These are phyloP conservation scores for Phoenicopterus ruber DNA, from an alignment of 2,113 vertebrate species.

Conservation along the genomic window DNA sequence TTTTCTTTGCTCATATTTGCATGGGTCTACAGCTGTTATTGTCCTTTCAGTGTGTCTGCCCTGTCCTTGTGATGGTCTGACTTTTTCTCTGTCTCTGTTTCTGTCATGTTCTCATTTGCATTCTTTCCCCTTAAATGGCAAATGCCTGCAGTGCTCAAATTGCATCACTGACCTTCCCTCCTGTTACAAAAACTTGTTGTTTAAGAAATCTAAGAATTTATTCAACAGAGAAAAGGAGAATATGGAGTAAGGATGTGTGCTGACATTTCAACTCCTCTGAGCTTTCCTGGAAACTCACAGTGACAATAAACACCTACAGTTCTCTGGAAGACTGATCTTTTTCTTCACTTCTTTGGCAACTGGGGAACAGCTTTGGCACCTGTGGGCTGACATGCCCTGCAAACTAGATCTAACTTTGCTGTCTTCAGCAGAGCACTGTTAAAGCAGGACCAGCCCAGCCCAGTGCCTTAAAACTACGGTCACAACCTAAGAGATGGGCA, in stretches of 20 bases:
- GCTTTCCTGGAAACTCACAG: not conserved
- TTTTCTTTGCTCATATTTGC: not conserved
- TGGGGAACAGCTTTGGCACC: not conserved
- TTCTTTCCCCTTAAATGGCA: not conserved
- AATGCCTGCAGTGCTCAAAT: not conserved
- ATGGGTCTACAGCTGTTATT: not conserved
- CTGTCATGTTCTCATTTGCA: not conserved
- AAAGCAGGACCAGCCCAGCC: not conserved
- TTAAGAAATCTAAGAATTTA: not conserved
- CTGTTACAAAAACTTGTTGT: not conserved
- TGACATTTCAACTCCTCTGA: conserved; percentile 34
- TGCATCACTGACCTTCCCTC: not conserved
- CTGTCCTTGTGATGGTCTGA: not conserved
- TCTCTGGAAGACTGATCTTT: not conserved
- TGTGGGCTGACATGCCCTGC: not conserved
- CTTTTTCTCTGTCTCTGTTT: not conserved
- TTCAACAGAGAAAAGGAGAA: not conserved
- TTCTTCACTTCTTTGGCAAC: not conserved
- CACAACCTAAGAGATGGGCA: not conserved
- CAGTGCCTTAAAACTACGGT: not conserved
- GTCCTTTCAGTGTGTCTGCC: not conserved
- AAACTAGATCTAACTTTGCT: not conserved
- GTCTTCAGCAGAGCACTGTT: not conserved
- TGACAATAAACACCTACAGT: not conserved
- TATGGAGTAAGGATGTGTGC: not conserved